A percentile compares a stretch with the other conserved stretches of the same genome.
Conservation (phyloP, 2,797 vertebrate species). For the Xenentodon cancila region DNA sequence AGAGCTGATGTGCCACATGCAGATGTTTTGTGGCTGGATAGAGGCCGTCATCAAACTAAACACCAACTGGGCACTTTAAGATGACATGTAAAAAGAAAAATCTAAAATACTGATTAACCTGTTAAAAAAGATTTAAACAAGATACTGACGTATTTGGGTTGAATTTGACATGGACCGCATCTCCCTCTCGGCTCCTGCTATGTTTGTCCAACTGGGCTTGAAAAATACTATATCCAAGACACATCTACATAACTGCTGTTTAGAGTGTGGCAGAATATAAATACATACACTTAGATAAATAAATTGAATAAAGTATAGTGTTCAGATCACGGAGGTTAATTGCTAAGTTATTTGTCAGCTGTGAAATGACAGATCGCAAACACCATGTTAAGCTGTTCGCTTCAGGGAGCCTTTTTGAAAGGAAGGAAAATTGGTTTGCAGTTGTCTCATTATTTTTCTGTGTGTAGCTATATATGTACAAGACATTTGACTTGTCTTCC, state of each 20-base stretch:
- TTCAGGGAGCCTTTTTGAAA: background rate
- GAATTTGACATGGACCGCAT: background rate
- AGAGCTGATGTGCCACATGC: background rate
- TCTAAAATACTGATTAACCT: constrained; percentile 11
- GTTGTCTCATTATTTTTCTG: constrained; percentile 1
- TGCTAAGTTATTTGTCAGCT: too few relatives aligned
- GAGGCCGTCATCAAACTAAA: background rate
- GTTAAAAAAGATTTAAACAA: background rate
- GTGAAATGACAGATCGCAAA: background rate
- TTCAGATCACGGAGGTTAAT: too few relatives aligned
- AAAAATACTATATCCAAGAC: background rate
- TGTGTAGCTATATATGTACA: too few relatives aligned
- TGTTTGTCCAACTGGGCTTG: background rate
- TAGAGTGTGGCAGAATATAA: background rate
- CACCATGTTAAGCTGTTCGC: background rate
- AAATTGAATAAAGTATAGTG: background rate
- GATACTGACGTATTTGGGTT: background rate
- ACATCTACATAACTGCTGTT: background rate
- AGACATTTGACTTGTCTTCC: too few relatives aligned
- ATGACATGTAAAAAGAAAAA: background rate
- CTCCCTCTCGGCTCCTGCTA: background rate
- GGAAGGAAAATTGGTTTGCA: background rate
- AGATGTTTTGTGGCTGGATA: background rate
- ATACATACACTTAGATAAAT: background rate
- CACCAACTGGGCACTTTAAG: background rate